phyloP scores from a whole-genome alignment of 2,113 vertebrate species.

The Rhabdomys dilectus region DNA sequence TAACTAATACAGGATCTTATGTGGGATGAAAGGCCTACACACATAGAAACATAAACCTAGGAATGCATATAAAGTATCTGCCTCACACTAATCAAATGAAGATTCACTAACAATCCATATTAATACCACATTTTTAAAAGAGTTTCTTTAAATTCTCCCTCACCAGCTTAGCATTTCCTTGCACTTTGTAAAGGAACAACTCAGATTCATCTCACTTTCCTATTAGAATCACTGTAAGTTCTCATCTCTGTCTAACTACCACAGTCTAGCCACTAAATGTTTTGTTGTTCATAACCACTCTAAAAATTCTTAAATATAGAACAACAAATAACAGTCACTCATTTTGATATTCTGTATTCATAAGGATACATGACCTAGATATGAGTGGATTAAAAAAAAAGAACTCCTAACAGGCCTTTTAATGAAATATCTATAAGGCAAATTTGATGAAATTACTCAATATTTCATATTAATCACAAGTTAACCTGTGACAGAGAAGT shows the following conservation, averaged over 20 bases:
- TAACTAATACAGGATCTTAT: neutral
- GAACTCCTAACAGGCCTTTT: constrained; percentile 25
- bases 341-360: constrained; percentile 47
- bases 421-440: constrained; percentile 44
- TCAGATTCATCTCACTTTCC: neutral
- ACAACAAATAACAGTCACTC: constrained; percentile 31
- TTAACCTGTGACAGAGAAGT: constrained; percentile 63
- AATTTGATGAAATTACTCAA: constrained; percentile 66
- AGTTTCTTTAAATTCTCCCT: neutral
- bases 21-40: neutral
- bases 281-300: constrained; percentile 37
- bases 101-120: neutral
- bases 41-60: neutral
- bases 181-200: neutral
- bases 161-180: neutral
- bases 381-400: constrained; percentile 31
- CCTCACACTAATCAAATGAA: accelerated
- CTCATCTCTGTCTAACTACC: neutral
- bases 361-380: constrained; percentile 46
- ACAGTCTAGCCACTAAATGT: neutral
- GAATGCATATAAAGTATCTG: neutral
- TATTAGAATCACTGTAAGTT: neutral
- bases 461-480: constrained; percentile 66
- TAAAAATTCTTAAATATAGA: constrained; percentile 51
- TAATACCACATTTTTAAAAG: neutral